A percentile compares a stretch with the other conserved stretches of the same genome.
phyloP scores from a whole-genome alignment of 2,888 invertebrate species.

The Noctua janthina region DNA sequence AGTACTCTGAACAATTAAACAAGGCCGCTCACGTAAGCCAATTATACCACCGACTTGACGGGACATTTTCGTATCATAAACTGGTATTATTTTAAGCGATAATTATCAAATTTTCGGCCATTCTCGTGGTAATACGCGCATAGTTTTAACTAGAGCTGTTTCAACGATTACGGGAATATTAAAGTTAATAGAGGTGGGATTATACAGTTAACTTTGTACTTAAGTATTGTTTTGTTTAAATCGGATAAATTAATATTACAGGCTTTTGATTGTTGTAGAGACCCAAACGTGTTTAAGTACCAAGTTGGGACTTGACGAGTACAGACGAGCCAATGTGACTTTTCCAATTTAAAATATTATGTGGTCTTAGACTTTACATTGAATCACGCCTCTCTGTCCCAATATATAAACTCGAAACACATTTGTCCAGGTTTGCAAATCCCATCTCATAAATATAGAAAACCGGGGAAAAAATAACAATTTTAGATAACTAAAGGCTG shows the following conservation, averaged over 20 bases:
- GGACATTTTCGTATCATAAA: constrained; percentile 43
- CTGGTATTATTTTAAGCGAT: constrained; percentile 35
- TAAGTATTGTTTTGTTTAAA: constrained; percentile 31
- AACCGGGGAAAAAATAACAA: not conserved
- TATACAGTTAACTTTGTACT: constrained; percentile 16
- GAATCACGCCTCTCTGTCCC: not conserved
- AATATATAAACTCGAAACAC: not conserved
- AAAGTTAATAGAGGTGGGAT: constrained; percentile 44
- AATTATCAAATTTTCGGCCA: constrained; percentile 23
- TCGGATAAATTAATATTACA: constrained; percentile 9
- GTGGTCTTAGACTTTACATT: too few relatives aligned
- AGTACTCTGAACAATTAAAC: constrained; percentile 36
- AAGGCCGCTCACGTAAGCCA: constrained; percentile 27
- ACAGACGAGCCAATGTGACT: not conserved
- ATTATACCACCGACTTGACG: constrained; percentile 26
- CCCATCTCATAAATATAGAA: not conserved
- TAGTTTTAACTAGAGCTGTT: constrained; percentile 36
- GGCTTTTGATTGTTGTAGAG: not conserved
- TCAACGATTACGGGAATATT: constrained; percentile 24
- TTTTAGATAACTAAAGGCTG: not conserved
- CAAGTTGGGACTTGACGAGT: not conserved
- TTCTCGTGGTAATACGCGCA: constrained; percentile 11
- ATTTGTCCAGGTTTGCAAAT: not conserved
- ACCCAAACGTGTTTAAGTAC: not conserved
- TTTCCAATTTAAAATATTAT: not conserved